phyloP scores from a whole-genome alignment of 1,140 invertebrate genomes.

The Mactra quadrangularis region DNA sequence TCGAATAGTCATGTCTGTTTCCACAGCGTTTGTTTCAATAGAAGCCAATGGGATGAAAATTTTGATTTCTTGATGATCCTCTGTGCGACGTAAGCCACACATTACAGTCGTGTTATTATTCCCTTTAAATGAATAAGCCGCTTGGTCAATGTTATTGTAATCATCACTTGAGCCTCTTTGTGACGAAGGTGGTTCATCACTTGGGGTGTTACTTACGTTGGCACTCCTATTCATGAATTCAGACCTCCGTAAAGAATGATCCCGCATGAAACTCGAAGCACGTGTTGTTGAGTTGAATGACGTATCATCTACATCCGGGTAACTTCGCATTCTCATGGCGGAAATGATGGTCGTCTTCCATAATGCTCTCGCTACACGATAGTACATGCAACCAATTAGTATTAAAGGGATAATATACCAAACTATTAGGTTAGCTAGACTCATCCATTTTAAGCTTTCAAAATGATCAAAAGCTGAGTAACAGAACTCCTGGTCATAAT shows the following conservation, averaged over 20 bases:
- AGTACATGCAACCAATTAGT: conserved; percentile 93
- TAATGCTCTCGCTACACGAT: conserved; percentile 88
- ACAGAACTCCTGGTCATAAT: conserved; percentile 52
- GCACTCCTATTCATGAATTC: not conserved
- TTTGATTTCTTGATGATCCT: not conserved
- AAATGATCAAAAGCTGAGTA: conserved; percentile 61
- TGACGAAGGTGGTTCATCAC: not conserved
- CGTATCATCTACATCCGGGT: conserved; percentile 24
- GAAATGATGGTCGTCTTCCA: conserved; percentile 79
- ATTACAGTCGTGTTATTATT: conserved; percentile 5
- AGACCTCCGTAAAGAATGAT: not conserved
- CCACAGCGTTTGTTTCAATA: not conserved
- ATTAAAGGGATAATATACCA: conserved; percentile 92
- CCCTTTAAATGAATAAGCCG: conserved; percentile 10
- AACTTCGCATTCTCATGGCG: conserved; percentile 40
- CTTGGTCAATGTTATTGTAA: conserved; percentile 7
- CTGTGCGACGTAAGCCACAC: not conserved
- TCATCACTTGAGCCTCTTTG: not conserved
- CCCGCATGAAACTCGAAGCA: not conserved
- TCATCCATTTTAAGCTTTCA: conserved; percentile 62
- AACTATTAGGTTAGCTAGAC: conserved; percentile 73
- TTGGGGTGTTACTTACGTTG: not conserved
- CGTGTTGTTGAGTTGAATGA: not conserved
- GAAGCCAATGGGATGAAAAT: not conserved
- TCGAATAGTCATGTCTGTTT: not conserved